Evolutionary conservation across 92 coral and sea anemone species (phyloP).

Genomic region (Porites rus): DNA sequence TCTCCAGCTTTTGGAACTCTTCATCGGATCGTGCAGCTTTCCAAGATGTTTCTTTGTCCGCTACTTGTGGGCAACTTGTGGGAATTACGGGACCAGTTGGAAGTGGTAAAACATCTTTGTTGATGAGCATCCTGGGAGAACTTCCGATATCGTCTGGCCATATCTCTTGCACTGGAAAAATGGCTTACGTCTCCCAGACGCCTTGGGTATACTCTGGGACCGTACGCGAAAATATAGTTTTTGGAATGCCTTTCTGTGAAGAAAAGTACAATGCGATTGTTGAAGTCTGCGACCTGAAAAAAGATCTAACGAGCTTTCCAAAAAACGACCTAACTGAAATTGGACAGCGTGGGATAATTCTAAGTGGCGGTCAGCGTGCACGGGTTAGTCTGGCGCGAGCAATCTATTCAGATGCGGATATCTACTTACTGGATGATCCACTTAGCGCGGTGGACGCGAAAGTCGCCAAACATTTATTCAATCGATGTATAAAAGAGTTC

Average conservation of each 20-base stretch:
- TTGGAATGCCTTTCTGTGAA: conserved; percentile 71
- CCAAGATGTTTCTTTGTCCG: conserved; percentile 9
- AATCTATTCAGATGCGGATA: conserved; percentile 39
- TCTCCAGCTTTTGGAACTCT: conserved; percentile 30
- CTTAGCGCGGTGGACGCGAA: conserved; percentile 57
- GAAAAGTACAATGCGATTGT: conserved; percentile 68
- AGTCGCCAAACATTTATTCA: conserved; percentile 43
- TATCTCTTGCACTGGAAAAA: conserved; percentile 69
- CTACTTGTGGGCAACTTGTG: conserved; percentile 23
- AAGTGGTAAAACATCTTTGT: conserved; percentile 77
- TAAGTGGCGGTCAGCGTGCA: conserved; percentile 60
- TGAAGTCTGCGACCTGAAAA: conserved; percentile 85
- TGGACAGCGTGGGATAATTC: conserved; percentile 49
- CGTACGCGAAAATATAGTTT: conserved; percentile 84
- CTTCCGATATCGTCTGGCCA: conserved; percentile 80
- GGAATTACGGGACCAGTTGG: conserved; percentile 42
- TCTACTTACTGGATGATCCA: conserved; percentile 51
- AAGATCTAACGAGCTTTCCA: conserved; percentile 49
- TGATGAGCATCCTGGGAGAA: conserved; percentile 90
- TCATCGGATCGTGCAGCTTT: conserved; percentile 14
- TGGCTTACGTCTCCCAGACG: conserved; percentile 87
- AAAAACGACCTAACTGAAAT: conserved; percentile 20
- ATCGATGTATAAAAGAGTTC: conserved; percentile 27
- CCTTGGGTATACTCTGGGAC: conserved; percentile 96
- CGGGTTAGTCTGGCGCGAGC: conserved; percentile 58